Base-by-base conservation (phyloP, 2,888 invertebrate genomes). In the Seira sanloemensis region DNA sequence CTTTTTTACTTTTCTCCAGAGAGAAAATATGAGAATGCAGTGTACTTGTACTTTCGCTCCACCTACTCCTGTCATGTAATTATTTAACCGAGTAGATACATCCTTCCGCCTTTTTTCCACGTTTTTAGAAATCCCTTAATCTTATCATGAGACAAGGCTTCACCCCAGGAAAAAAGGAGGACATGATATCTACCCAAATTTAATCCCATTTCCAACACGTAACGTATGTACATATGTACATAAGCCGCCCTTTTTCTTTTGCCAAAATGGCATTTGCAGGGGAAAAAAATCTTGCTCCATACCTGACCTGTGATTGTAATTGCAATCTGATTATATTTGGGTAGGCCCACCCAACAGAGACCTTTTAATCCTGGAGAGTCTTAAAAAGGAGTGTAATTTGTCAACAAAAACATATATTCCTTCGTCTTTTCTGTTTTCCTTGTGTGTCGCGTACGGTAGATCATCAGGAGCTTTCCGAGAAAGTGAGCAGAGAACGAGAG, bases 361-460 rank as follows among this genome's bases (percentile, higher is more conserved):
- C 50, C 50, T 50, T 50, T 50, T 50, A 50, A 50, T 50, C 50
- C 50, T 50, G 50, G n/a, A 12, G 50, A 50, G 50, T 37, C 16
- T 50, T 12, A 12, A 50, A 16, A 50, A 75, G 27, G 54, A 37
- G 58, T 62, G 82, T 77, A 82, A 77, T 82, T 82, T 82, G 82
- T 82, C 77, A 72, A 76, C 66, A 66, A 76, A 50, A 50, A 16
- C 2, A 50, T 2, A 37, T 37, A 7, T 37, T 37, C 12, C 37
- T 12, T 12, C 37, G 5, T 4, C 37, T 37, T 50, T 50, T 18
- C 7, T 66, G 25, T 50, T 50, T 50, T 50, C 2, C 5, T 50
- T 50, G 9, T 12, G 16, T 21, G 4, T 62, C 21, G 18, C 21
- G 21, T 7, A 62, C 18, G 18, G 16, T 18, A 62, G 21, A 12